A percentile compares a stretch with the other conserved stretches of the same genome.
These are phyloP conservation scores for Bolinopsis microptera DNA, from an alignment of 37 sponge, comb jelly and placozoan species.

Conservation along the genomic window DNA sequence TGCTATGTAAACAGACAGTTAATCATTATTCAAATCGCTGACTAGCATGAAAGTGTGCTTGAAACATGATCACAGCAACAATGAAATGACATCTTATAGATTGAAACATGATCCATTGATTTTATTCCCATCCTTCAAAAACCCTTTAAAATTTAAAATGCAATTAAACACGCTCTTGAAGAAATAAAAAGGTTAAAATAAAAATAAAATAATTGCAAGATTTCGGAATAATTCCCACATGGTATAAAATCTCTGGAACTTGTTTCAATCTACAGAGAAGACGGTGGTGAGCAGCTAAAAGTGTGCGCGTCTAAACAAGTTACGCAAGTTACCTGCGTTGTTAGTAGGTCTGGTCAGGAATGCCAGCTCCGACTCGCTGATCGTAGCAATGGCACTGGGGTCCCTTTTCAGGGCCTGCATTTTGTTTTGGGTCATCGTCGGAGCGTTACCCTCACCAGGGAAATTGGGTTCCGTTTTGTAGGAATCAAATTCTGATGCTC, in stretches of 20 bases:
- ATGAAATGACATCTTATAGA: neutral
- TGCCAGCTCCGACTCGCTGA: conserved; percentile 52
- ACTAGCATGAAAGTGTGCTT: too few relatives aligned
- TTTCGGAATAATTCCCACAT: too few relatives aligned
- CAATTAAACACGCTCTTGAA: neutral
- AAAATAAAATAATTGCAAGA: neutral
- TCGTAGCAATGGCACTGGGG: conserved; percentile 48
- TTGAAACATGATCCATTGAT: neutral
- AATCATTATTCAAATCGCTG: too few relatives aligned
- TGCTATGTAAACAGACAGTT: too few relatives aligned
- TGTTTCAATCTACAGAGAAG: neutral
- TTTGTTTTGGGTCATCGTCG: neutral
- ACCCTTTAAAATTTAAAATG: neutral
- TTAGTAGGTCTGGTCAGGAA: conserved; percentile 55
- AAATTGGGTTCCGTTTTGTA: neutral
- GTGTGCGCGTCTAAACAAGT: too few relatives aligned
- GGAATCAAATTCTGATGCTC: neutral
- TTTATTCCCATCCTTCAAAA: neutral
- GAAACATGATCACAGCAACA: too few relatives aligned
- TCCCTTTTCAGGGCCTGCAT: conserved; percentile 20
- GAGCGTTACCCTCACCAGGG: neutral
- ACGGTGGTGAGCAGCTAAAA: too few relatives aligned
- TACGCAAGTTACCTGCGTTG: neutral
- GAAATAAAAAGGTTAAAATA: neutral
- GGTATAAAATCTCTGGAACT: neutral